These are phyloP conservation scores for Callopanchax toddi DNA, from an alignment of 2,113 vertebrate genomes.

Conservation along the genomic window DNA sequence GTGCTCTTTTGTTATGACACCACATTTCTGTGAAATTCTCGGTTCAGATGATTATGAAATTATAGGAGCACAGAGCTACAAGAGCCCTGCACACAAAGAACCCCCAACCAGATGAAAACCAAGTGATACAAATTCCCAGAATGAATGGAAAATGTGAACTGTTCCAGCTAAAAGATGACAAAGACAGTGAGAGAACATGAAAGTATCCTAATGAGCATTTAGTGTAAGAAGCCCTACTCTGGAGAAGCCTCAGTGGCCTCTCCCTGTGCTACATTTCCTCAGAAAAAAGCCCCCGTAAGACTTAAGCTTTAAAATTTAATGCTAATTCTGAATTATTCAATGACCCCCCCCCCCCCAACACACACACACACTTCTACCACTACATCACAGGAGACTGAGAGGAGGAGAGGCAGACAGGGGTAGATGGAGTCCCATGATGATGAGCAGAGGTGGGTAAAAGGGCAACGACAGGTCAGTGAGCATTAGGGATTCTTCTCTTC, in stretches of 20 bases:
- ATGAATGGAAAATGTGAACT: constrained; percentile 41
- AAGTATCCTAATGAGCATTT: constrained; percentile 70
- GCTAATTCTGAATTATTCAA: constrained; percentile 78
- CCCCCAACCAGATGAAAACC: constrained; percentile 39
- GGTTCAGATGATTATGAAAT: constrained; percentile 36
- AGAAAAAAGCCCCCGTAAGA: constrained; percentile 36
- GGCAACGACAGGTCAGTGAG: constrained; percentile 44
- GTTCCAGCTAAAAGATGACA: constrained; percentile 51
- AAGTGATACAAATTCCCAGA: constrained; percentile 48
- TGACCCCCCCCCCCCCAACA: constrained; percentile 58
- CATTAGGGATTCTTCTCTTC: constrained; percentile 51
- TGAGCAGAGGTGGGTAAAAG: constrained; percentile 44
- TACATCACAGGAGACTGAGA: constrained; percentile 58
- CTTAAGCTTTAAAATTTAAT: constrained; percentile 74
- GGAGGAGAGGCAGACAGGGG: constrained; percentile 29
- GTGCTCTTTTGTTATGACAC: constrained; percentile 35
- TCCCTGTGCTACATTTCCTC: constrained; percentile 56
- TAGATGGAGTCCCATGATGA: constrained; percentile 54
- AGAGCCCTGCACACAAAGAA: constrained; percentile 33
- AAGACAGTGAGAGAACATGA: constrained; percentile 54
- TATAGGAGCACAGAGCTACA: constrained; percentile 12
- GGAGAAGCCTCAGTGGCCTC: constrained; percentile 54
- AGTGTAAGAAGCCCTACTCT: constrained; percentile 47
- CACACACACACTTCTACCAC: no score
- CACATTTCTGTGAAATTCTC: constrained; percentile 36